Percentiles rank a stretch among this genome's conserved stretches.
Conservation (phyloP, 2,113 vertebrate species). For the Callaeas wilsoni region DNA sequence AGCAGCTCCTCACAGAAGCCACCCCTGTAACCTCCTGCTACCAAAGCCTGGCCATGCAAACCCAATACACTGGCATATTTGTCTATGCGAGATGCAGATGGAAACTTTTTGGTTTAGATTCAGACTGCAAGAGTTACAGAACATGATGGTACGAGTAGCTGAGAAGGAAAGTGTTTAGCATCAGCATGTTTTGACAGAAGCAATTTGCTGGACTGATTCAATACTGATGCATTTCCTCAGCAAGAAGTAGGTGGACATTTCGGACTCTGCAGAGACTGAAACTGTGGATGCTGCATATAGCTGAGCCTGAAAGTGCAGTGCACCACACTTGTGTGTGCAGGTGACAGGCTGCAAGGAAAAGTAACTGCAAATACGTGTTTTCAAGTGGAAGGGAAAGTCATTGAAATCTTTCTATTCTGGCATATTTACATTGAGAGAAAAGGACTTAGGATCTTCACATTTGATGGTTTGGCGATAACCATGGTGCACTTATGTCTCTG, state of each 20-base stretch:
- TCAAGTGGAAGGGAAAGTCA: neutral
- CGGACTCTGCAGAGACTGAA: neutral
- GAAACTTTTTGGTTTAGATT: neutral
- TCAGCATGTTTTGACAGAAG: neutral
- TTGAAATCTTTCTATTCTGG: neutral
- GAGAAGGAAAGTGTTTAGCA: too few relatives aligned
- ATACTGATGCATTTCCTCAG: neutral
- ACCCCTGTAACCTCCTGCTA: accelerated
- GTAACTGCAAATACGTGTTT: neutral
- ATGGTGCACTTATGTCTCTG: neutral
- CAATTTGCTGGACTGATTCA: neutral
- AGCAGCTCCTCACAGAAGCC: neutral
- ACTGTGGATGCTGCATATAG: neutral
- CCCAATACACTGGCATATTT: neutral
- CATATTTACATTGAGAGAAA: neutral
- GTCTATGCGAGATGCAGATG: neutral
- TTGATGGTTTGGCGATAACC: neutral
- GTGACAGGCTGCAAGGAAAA: neutral
- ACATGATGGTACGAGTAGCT: neutral
- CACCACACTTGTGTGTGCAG: neutral
- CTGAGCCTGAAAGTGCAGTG: neutral
- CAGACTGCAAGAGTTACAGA: neutral
- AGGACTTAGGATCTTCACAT: too few relatives aligned
- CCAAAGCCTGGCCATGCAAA: neutral
- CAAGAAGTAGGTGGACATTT: neutral